Base-by-base conservation (phyloP, 2,888 invertebrate species). In the Perdita meconis region DNA sequence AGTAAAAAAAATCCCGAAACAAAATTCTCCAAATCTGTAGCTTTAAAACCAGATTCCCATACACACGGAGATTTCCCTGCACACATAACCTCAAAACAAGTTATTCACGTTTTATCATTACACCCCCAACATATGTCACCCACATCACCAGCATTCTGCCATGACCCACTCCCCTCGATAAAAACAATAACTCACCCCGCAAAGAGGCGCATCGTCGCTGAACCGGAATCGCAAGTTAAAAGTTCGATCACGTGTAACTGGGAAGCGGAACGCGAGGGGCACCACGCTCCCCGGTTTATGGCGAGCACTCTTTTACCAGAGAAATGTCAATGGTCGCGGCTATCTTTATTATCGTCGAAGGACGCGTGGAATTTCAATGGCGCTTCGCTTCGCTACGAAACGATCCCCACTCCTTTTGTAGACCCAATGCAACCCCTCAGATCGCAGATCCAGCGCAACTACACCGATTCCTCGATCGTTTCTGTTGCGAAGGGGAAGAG, bases 281-380 rank as follows among this genome's bases (percentile, higher is more conserved):
- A 56, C 50, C 50, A 56, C 50, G 64, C 65, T 65, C 38, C 51
- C 38, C 50, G 22, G 55, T 72, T 67, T 67, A 67, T 40, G 38
- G 61, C 12, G n/a, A 8, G 26, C 42, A 47, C 42, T 63, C 36
- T 38, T 50, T 74, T 36, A 47, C 55, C 22, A 8, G 26, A 51
- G 64, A 66, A 77, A 73, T 19, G 73, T 61, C 59, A 65, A 73
- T 68, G 73, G 67, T 26, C 44, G 42, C 60, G 50, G 38, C 55
- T 71, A 66, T 79, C 75, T 75, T 79, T 81, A 76, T 73, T 80
- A 81, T 80, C 69, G 67, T 53, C 36, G 80, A 47, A 51, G 47
- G 51, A 70, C 51, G 77, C 67, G 30, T 51, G 57, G 81, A 81
- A 81, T 81, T 70, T 77, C 81, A 81, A 81, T 81, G 69, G 60